phyloP scores from a whole-genome alignment of 2,888 invertebrate genomes.

The Himalopsyche japonica region DNA sequence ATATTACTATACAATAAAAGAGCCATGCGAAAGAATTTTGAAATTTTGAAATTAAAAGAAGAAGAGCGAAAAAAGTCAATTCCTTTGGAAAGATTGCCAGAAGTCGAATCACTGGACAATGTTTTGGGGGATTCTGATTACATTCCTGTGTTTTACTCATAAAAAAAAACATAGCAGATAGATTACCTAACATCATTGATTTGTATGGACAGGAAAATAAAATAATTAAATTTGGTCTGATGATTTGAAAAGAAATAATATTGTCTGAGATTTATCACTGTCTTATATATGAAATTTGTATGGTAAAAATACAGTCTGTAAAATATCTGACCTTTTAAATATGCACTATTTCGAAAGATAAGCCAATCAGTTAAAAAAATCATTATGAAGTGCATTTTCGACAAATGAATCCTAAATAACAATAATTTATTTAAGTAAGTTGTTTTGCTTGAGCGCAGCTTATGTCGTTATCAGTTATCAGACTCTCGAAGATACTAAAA shows the following conservation, averaged over 20 bases:
- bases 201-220: too few species aligned
- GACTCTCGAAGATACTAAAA: too few species aligned
- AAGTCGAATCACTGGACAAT: neutral
- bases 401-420: neutral
- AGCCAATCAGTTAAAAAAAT: neutral
- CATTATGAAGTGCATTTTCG: conserved; percentile 13
- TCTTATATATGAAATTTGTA: neutral
- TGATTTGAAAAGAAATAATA: too few species aligned
- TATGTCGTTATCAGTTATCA: too few species aligned
- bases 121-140: neutral
- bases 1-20: neutral
- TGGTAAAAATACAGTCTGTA: neutral
- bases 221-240: too few species aligned
- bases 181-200: too few species aligned
- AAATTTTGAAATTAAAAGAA: neutral
- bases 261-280: neutral
- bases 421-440: too few species aligned
- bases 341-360: neutral
- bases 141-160: neutral
- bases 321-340: neutral
- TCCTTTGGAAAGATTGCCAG: neutral
- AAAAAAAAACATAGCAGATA: neutral
- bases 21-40: neutral
- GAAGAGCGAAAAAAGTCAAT: neutral
- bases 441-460: too few species aligned